Base-by-base conservation (phyloP, 2,113 vertebrate species). In the Cygnus buccinator region DNA sequence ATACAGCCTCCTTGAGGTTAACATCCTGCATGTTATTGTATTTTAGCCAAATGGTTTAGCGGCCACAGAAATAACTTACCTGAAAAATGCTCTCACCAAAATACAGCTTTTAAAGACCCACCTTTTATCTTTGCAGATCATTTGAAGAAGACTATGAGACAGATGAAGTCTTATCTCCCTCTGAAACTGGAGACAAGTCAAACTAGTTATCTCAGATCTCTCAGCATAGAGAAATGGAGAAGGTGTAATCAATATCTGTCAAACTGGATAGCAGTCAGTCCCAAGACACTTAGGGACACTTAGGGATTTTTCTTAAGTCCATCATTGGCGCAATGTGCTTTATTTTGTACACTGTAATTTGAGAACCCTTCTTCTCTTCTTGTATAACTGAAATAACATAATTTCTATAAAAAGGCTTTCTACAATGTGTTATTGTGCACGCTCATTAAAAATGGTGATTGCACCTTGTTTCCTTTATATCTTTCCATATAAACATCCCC, bases 101-200 rank as follows among this genome's bases (percentile, higher is more conserved):
- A 46, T 1, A 10, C 0, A 4, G 48, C 91, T 91, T 91, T 63
- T 95, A 93, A 95, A 91, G 91, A 66, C 75, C 7, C 70, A 10
- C 95, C 82, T 95, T 95, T 98, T 97, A 46, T 97, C 95, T 96
- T 97, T 92, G 31, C 98, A 99, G 99, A 97, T 99, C 99, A 22
- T 99, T 99, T 97, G 99, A 99, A 80, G 99, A 99, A 31, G 99
- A 99, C 96, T 99, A 99, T 87, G 99, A 99, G 90, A 98, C 98
- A 29, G 99, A 99, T 48, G 99, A 99, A 94, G 97, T 99, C 87
- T 98, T 98, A 78, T 94, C 98, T 91, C 93, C 98, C 25, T 97
- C 98, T 96, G 99, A 99, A 94, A 98, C 99, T 94, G 98, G 98
- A 97, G 99, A 98, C 98, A 99, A 99, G 97, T 98, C 98, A 97